Conservation (phyloP, 2,888 invertebrate species). For the Dendrolimus houi region DNA sequence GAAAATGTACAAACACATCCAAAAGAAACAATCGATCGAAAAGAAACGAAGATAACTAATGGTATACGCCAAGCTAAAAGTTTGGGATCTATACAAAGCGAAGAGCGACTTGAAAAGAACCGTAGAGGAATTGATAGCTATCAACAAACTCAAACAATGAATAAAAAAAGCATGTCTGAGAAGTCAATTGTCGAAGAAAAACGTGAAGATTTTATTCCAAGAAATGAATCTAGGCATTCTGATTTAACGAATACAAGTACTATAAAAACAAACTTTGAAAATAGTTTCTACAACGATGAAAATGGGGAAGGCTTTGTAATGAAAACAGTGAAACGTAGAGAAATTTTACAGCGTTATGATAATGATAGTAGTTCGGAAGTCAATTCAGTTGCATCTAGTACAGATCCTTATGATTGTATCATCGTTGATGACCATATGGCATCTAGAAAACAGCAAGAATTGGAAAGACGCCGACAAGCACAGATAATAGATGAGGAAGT, state of each 20-base stretch:
- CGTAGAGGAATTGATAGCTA: slow-evolving; percentile 40
- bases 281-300: slow-evolving; percentile 80
- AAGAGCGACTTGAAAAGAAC: slow-evolving; percentile 46
- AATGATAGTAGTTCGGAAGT: slow-evolving; percentile 80
- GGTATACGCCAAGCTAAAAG: slow-evolving; percentile 69
- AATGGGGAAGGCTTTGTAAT: slow-evolving; percentile 81
- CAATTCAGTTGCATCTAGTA: slow-evolving; percentile 80
- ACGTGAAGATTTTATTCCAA: slow-evolving; percentile 50
- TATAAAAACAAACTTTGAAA: slow-evolving; percentile 76
- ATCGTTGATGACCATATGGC: slow-evolving; percentile 87
- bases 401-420: slow-evolving; percentile 87
- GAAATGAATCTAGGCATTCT: slow-evolving; percentile 67
- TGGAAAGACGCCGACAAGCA: slow-evolving; percentile 60
- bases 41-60: slow-evolving; percentile 53
- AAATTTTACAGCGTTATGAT: slow-evolving; percentile 83
- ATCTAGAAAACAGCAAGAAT: slow-evolving; percentile 69
- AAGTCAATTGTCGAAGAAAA: slow-evolving; percentile 63
- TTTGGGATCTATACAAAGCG: slow-evolving; percentile 63
- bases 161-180: slow-evolving; percentile 63
- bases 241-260: slow-evolving; percentile 69
- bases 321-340: slow-evolving; percentile 84
- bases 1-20: slow-evolving; percentile 42
- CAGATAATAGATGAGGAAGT: slow-evolving; percentile 52
- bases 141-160: slow-evolving; percentile 44
- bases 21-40: slow-evolving; percentile 67